Percentiles rank a stretch among this genome's conserved stretches.
phyloP scores from a whole-genome alignment of 2,797 vertebrate species.

The Acomys russatus region DNA sequence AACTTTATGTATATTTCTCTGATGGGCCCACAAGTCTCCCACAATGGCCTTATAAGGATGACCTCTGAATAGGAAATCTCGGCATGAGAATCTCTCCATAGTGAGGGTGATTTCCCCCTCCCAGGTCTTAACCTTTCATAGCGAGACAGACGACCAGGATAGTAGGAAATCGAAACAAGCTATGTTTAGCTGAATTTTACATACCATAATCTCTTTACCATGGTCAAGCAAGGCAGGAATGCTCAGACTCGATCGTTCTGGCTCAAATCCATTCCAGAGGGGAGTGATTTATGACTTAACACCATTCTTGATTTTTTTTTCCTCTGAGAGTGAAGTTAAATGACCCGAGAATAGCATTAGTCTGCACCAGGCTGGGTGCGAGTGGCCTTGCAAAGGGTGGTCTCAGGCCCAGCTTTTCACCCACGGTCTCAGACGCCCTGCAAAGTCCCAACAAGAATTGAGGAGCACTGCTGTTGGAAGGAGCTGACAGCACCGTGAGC shows the following conservation, averaged over 20 bases:
- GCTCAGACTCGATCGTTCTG: constrained; percentile 88
- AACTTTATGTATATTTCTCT: background rate
- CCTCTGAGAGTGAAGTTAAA: constrained; percentile 89
- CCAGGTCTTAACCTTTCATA: constrained; percentile 83
- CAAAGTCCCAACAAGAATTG: constrained; percentile 89
- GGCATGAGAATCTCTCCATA: constrained; percentile 74
- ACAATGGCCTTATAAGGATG: constrained; percentile 44
- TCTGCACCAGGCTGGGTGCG: constrained; percentile 86
- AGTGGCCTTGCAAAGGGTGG: constrained; percentile 89
- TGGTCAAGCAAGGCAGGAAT: constrained; percentile 88
- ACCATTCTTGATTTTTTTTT: constrained; percentile 87
- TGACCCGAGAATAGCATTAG: constrained; percentile 91
- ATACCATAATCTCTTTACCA: constrained; percentile 87
- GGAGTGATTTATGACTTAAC: constrained; percentile 89
- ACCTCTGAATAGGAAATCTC: constrained; percentile 79
- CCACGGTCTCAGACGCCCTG: constrained; percentile 87
- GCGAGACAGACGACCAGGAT: constrained; percentile 80
- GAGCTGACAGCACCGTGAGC: constrained; percentile 81
- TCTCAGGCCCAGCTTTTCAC: constrained; percentile 87
- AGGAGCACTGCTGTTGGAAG: constrained; percentile 88
- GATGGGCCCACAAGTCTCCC: background rate
- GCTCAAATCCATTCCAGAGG: constrained; percentile 88
- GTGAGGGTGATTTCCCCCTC: constrained; percentile 69
- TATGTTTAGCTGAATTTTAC: constrained; percentile 87
- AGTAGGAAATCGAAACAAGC: constrained; percentile 84